Conservation (phyloP, 2,113 vertebrate genomes). For the Colaptes auratus region DNA sequence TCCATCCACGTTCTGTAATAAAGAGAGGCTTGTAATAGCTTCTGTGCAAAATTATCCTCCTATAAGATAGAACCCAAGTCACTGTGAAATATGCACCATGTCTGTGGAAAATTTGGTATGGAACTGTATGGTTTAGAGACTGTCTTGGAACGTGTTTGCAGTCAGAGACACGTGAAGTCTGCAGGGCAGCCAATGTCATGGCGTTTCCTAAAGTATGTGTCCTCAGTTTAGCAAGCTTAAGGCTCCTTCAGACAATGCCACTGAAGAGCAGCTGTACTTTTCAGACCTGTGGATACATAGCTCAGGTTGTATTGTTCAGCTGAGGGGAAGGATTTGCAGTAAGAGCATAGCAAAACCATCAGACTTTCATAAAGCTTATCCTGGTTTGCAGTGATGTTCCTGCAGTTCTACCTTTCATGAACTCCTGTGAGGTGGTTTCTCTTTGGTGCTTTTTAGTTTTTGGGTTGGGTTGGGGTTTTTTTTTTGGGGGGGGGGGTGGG, state of each 20-base stretch:
- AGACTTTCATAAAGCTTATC: background rate
- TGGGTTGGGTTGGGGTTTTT: background rate
- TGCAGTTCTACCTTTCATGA: background rate
- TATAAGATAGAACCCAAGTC: background rate
- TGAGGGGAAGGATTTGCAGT: background rate
- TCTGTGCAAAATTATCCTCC: background rate
- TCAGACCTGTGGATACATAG: background rate
- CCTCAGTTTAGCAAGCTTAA: background rate
- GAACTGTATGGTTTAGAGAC: background rate
- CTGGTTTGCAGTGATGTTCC: background rate
- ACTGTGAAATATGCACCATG: background rate
- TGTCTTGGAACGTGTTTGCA: fast-evolving
- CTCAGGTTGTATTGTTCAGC: background rate
- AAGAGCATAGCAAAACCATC: background rate
- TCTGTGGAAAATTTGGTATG: background rate
- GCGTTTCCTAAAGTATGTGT: fast-evolving
- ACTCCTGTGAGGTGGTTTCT: background rate
- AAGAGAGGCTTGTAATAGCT: background rate
- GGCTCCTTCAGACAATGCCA: background rate
- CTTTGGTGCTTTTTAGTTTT: background rate
- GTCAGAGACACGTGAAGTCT: background rate
- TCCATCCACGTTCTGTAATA: fast-evolving
- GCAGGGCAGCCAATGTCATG: background rate
- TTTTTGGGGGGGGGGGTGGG: background rate
- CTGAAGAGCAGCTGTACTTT: background rate